Evolutionary conservation across 1,140 invertebrate genomes (phyloP).

Genomic region (Zaprionus taronus): DNA sequence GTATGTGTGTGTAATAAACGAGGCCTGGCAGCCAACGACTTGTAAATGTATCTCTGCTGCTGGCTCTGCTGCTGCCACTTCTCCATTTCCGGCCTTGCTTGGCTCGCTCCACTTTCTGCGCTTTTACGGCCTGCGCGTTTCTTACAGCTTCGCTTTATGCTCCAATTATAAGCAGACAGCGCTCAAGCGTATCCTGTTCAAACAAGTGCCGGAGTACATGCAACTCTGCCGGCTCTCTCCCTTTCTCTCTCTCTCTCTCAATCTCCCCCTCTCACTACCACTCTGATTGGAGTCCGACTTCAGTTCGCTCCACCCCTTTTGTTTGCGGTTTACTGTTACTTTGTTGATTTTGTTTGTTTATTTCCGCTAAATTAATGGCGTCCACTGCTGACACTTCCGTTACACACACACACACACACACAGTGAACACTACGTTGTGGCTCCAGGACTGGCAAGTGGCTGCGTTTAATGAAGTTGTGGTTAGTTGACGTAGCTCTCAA

Average conservation of each 20-base stretch:
- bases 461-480: conserved; percentile 74
- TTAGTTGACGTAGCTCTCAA: conserved; percentile 19
- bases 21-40: conserved; percentile 46
- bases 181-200: conserved; percentile 75
- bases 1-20: conserved; percentile 41
- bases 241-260: background rate
- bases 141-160: conserved; percentile 77
- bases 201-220: conserved; percentile 58
- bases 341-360: conserved; percentile 78
- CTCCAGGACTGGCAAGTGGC: conserved; percentile 25
- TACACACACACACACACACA: conserved; percentile 39
- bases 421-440: conserved; percentile 1
- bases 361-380: conserved; percentile 82
- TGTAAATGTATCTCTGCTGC: conserved; percentile 66
- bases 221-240: conserved; percentile 20
- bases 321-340: conserved; percentile 65
- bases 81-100: conserved; percentile 56
- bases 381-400: conserved; percentile 77
- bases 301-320: conserved; percentile 8
- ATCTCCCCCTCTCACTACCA: background rate
- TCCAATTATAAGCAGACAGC: conserved; percentile 75
- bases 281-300: conserved; percentile 19
- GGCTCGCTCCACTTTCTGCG: conserved; percentile 39
- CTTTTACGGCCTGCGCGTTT: conserved; percentile 69
- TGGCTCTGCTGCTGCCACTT: conserved; percentile 24